phyloP scores from a whole-genome alignment of 2,888 invertebrate genomes.

The Malthinus seriepunctatus region DNA sequence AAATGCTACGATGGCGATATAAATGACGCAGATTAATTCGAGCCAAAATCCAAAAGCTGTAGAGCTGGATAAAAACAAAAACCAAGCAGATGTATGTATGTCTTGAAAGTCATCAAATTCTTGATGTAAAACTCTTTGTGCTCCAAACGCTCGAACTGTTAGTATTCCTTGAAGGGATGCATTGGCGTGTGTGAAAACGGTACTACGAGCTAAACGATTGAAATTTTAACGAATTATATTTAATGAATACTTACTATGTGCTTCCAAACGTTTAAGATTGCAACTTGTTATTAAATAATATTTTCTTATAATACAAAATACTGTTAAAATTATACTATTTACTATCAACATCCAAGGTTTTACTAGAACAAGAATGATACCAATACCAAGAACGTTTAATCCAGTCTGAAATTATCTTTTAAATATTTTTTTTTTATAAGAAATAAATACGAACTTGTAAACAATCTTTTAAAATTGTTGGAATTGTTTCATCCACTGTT shows the following conservation, averaged over 20 bases:
- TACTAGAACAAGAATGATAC: slow-evolving; percentile 52
- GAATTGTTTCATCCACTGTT: slow-evolving; percentile 59
- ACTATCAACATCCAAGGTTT: slow-evolving; percentile 73
- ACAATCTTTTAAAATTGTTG: slow-evolving; percentile 45
- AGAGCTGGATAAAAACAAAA: slow-evolving; percentile 60
- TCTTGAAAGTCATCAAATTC: slow-evolving; percentile 64
- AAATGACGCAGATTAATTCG: slow-evolving; percentile 70
- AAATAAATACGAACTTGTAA: slow-evolving; percentile 48
- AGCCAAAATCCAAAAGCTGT: slow-evolving; percentile 76
- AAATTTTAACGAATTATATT: slow-evolving; percentile 56
- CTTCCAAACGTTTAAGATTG: slow-evolving; percentile 72
- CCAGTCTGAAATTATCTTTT: slow-evolving; percentile 20
- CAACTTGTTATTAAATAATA: slow-evolving; percentile 76
- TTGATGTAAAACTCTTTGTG: slow-evolving; percentile 60
- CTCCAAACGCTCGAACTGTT: slow-evolving; percentile 71
- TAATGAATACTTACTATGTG: slow-evolving; percentile 61
- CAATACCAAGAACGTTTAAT: slow-evolving; percentile 26
- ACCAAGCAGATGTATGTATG: slow-evolving; percentile 73
- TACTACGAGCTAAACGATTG: slow-evolving; percentile 71
- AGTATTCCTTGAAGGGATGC: slow-evolving; percentile 73
- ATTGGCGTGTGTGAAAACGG: slow-evolving; percentile 73
- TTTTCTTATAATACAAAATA: slow-evolving; percentile 68
- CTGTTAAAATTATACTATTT: slow-evolving; percentile 63
- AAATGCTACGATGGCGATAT: slow-evolving; percentile 67
- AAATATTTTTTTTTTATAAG: slow-evolving; percentile 58